Percentiles rank a stretch among this genome's conserved stretches.
phyloP scores from a whole-genome alignment of 2,797 vertebrate genomes.

The Sparus aurata region DNA sequence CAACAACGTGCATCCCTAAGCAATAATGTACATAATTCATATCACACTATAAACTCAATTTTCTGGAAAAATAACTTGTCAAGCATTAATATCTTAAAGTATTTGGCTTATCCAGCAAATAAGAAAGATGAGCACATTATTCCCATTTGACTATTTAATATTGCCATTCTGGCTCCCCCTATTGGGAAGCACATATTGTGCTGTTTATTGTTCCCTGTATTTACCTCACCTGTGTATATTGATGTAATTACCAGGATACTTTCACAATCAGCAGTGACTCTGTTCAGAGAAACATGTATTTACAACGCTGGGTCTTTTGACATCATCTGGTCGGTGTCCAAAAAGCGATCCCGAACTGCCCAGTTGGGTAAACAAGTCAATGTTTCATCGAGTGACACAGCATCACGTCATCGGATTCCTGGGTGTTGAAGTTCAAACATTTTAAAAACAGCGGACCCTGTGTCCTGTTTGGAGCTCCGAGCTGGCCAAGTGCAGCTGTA shows the following conservation, averaged over 20 bases:
- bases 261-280: neutral
- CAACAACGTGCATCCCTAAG: too few relatives aligned
- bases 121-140: too few relatives aligned
- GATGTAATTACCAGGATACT: too few relatives aligned
- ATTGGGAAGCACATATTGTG: too few relatives aligned
- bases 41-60: neutral
- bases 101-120: neutral
- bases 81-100: neutral
- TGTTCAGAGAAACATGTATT: neutral
- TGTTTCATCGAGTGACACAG: neutral
- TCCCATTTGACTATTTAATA: too few relatives aligned
- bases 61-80: neutral
- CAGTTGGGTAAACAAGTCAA: neutral
- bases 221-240: too few relatives aligned
- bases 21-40: neutral
- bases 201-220: too few relatives aligned
- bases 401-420: neutral
- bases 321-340: neutral
- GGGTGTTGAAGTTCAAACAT: slow-evolving; percentile 11
- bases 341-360: neutral
- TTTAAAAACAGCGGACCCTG: neutral
- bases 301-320: neutral
- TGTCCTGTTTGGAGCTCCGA: neutral
- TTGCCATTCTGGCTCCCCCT: too few relatives aligned
- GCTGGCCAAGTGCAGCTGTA: neutral